Evolutionary conservation across 2,888 invertebrate species (phyloP), one percentile per base, ranked within the genome.

Genomic region (Uloborus plumipes): DNA sequence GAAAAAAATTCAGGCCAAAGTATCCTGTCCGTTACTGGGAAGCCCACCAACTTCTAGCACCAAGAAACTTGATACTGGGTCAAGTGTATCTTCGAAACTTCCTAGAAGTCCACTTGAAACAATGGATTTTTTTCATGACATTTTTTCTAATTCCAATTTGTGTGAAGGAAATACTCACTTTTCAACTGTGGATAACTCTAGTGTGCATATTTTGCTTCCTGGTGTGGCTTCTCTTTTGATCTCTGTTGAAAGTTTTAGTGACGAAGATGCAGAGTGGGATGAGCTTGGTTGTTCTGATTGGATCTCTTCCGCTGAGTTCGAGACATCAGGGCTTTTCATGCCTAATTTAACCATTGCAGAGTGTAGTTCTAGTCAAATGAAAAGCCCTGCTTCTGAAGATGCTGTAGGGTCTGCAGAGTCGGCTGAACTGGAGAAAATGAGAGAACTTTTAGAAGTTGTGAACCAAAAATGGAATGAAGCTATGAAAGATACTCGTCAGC

Each of bases 141-240:
- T 31, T 31, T 31, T 31, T 2, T 31, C 31, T 4, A 31, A 31
- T 31, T 31, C 31, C 31, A 31, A 31, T 53, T 67, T 59, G 51
- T 76, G 76, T 76, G 76, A 31, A 4, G 7, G 7, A 31, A 31
- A 31, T 31, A 31, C 31, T 31, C 31, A 31, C 31, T 31, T 31
- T 31, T 31, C 31, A 31, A 31, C 31, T 4, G 31, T 31, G 31
- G 31, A 31, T 31, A 31, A 31, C 7, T 31, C 31, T 66, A 20
- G n/a, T 51, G 11, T 51, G 9, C 50, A 66, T 3, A 15, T 66
- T 13, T 20, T 47, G 15, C 49, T 47, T 15, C 22, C 73, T 11
- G 39, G 66, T 72, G n/a, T 72, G 15, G 55, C 74, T 0, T 67
- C 73, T n/a, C 62, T 79, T 67, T 51, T 80, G 1, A 51, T 80